Evolutionary conservation across 1,140 invertebrate species (phyloP).

Genomic region (Drosophila orosa): DNA sequence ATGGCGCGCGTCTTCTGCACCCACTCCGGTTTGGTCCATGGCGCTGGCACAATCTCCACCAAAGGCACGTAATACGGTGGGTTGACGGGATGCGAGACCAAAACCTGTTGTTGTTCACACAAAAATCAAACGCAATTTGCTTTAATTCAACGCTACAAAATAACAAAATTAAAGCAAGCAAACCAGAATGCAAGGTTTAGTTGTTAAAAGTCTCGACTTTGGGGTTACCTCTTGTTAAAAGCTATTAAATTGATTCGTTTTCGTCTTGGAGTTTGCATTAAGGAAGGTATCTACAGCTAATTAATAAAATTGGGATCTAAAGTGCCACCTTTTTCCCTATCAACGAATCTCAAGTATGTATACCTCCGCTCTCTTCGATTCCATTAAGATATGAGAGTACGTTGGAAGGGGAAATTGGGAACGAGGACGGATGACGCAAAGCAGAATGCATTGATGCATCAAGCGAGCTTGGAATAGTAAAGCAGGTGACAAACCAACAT

Average conservation of each 20-base stretch:
- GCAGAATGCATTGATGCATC: neutral
- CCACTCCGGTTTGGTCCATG: conserved; percentile 90
- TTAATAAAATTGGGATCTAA: neutral
- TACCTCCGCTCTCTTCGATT: neutral
- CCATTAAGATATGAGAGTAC: neutral
- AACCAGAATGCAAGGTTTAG: neutral
- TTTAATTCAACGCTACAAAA: conserved; percentile 4
- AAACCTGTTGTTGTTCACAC: conserved; percentile 59
- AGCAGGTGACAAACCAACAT: neutral
- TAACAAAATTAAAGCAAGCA: neutral
- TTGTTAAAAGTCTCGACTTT: neutral
- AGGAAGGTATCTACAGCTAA: neutral
- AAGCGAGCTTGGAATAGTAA: neutral
- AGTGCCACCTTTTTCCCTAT: neutral
- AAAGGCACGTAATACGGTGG: conserved; percentile 98
- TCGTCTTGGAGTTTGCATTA: neutral
- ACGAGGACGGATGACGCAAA: conserved; percentile 14
- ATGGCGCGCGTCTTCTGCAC: conserved; percentile 88
- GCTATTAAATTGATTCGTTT: neutral
- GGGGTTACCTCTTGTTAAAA: neutral
- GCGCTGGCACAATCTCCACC: conserved; percentile 96
- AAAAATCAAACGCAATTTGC: conserved; percentile 20
- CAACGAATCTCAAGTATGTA: neutral
- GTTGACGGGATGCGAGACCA: conserved; percentile 95
- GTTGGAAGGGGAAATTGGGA: conserved; percentile 47